Base-by-base conservation (phyloP, 2,797 vertebrate species). In the Epinephelus awoara region DNA sequence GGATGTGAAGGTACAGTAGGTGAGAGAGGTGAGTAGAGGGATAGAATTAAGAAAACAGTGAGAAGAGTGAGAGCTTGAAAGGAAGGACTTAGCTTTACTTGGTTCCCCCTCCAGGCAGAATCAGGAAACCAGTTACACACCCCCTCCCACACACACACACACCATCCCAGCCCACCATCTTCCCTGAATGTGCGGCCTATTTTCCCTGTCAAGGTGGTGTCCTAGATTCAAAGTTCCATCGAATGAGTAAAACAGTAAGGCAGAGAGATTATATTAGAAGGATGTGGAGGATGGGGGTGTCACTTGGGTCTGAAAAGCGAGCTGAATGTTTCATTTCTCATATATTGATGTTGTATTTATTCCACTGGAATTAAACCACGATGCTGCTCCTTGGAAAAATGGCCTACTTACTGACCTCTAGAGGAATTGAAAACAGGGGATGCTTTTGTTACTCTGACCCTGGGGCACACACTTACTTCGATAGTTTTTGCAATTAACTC, bases 141-240 rank as follows among this genome's bases (percentile, higher is more conserved):
- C 68, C 84, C 77, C 46, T 17, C 38, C 51, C 75, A 6, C 70
- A 54, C 59, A 61, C 74, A 65, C 56, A 58, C 75, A 75, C 67
- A 56, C 77, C 62, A 73, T 85, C 68, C 74, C 67, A 79, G 67
- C 86, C 75, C 85, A 81, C 88, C 58, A 80, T 86, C 85, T 87
- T 76, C 87, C 89, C 79, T 80, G 72, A 89, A 74, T 94, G 82
- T 86, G 44, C 76, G 94, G 72, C 95, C 95, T 94, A 95, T 93
- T 93, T 96, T 94, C 83, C 75, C 85, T 86, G 83, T 93, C 89
- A 94, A 93, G 91, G 93, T 95, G 91, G 89, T 91, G 95, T 91
- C 94, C 95, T 91, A 96, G 92, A 94, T 96, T 94, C 86, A 85
- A 90, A 90, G 82, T 88, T 93, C 78, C 58, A 65, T 84, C 80